Conservation (phyloP, 2,888 invertebrate genomes). For the Polydrusus cervinus region DNA sequence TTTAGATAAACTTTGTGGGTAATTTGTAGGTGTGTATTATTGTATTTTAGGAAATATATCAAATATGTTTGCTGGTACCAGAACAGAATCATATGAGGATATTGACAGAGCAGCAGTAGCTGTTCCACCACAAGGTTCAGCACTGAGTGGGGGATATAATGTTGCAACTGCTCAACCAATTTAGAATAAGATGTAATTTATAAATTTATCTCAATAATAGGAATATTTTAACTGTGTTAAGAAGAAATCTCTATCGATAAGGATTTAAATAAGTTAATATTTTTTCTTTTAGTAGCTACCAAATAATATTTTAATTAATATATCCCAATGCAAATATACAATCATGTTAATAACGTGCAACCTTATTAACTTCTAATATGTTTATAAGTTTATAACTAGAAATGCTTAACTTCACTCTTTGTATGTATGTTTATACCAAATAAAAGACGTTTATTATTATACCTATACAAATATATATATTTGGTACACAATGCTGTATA, state of each 20-base stretch:
- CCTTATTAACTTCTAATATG: too few relatives aligned
- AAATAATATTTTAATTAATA: neutral
- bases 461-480: too few relatives aligned
- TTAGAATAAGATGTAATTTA: slow-evolving; percentile 45
- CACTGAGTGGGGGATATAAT: slow-evolving; percentile 57
- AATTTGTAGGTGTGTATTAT: too few relatives aligned
- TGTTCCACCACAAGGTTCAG: slow-evolving; percentile 42
- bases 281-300: neutral
- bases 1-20: too few relatives aligned
- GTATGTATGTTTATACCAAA: too few relatives aligned
- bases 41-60: slow-evolving; percentile 57
- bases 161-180: slow-evolving; percentile 61
- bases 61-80: slow-evolving; percentile 55
- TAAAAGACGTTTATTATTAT: too few relatives aligned
- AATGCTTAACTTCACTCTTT: too few relatives aligned
- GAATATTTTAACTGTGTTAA: slow-evolving; percentile 7
- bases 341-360: too few relatives aligned
- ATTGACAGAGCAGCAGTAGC: slow-evolving; percentile 58
- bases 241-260: neutral
- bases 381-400: too few relatives aligned
- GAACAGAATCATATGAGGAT: slow-evolving; percentile 63
- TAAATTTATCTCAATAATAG: neutral
- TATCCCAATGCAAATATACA: too few relatives aligned
- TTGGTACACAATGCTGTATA: too few relatives aligned
- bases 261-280: neutral